Evolutionary conservation across 2,113 vertebrate genomes (phyloP).

Genomic region (Hydrochoerus hydrochaeris): DNA sequence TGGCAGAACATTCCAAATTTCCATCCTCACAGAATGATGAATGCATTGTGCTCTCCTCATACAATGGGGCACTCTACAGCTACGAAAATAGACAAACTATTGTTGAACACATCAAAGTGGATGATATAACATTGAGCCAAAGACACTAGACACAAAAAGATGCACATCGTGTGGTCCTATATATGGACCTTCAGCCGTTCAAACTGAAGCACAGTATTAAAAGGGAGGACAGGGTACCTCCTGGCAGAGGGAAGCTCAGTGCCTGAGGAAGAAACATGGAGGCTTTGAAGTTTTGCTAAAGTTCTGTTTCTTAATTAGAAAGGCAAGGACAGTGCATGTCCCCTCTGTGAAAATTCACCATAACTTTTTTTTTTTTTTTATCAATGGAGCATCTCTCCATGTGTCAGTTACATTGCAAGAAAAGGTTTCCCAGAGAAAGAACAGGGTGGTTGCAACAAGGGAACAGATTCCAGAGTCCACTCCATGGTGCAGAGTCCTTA

Average conservation of each 20-base stretch:
- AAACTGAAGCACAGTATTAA: accelerated
- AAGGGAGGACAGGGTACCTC: not conserved
- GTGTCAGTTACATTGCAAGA: accelerated
- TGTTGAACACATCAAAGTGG: not conserved
- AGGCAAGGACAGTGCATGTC: not conserved
- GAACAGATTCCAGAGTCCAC: accelerated
- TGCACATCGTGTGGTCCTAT: accelerated
- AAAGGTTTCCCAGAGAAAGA: not conserved
- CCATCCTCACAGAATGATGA: no score
- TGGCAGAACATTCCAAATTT: not conserved
- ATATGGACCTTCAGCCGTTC: not conserved
- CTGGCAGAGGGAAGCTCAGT: not conserved
- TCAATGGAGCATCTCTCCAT: not conserved
- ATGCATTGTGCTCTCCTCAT: not conserved
- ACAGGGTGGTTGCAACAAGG: not conserved
- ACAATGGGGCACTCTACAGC: no score
- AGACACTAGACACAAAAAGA: not conserved
- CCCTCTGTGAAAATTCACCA: no score
- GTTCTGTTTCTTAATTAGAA: not conserved
- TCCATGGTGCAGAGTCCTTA: accelerated
- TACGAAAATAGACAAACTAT: no score
- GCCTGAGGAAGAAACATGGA: no score
- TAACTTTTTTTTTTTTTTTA: not conserved
- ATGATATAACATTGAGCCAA: not conserved
- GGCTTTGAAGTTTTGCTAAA: not conserved